phyloP scores from a whole-genome alignment of 1,140 invertebrate genomes.

The Platyscapa corneri region DNA sequence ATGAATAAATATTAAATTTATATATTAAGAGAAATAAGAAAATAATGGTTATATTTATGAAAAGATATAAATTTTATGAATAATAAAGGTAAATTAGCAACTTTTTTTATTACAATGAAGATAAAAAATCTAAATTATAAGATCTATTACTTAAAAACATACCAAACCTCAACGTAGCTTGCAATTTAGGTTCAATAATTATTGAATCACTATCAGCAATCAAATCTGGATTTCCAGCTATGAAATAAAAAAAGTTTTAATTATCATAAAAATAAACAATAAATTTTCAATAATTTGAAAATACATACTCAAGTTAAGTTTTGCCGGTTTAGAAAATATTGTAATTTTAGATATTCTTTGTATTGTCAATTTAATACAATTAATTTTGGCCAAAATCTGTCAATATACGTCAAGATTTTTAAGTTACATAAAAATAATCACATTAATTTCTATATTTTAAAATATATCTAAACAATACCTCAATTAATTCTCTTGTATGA shows the following conservation, averaged over 20 bases:
- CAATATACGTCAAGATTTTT: constrained; percentile 53
- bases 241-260: constrained; percentile 50
- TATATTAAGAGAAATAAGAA: no score
- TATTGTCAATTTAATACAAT: constrained; percentile 66
- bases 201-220: constrained; percentile 69
- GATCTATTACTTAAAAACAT: constrained; percentile 77
- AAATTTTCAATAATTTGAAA: background rate
- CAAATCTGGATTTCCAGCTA: constrained; percentile 64
- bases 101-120: constrained; percentile 36
- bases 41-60: background rate
- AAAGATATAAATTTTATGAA: constrained; percentile 25
- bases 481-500: constrained; percentile 73
- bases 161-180: constrained; percentile 76
- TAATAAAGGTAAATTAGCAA: background rate
- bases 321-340: constrained; percentile 68
- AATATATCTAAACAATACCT: constrained; percentile 60
- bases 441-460: constrained; percentile 5
- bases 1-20: no score
- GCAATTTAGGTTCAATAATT: constrained; percentile 70
- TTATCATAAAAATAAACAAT: background rate
- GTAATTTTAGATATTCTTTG: constrained; percentile 62
- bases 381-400: constrained; percentile 70
- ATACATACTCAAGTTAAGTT: constrained; percentile 63
- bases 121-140: constrained; percentile 76
- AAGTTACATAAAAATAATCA: constrained; percentile 30